Conservation (phyloP, 2,888 invertebrate genomes). For the Melipona bicolor region DNA sequence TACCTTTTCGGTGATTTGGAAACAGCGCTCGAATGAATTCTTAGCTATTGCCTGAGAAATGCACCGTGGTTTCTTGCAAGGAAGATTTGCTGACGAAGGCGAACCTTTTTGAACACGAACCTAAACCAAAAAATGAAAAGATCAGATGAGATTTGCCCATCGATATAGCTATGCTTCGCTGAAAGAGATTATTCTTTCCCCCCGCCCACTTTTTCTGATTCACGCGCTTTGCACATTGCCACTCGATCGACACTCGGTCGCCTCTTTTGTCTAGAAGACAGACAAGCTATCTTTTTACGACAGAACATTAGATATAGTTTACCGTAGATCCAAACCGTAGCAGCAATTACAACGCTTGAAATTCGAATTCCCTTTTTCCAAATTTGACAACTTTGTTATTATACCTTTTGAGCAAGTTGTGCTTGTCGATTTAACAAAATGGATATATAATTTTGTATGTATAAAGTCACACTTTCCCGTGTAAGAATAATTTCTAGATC, state of each 20-base stretch:
- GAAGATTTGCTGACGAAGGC: constrained; percentile 59
- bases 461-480: too few species aligned
- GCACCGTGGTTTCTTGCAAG: constrained; percentile 66
- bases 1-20: constrained; percentile 61
- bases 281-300: constrained; percentile 7
- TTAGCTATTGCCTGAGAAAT: constrained; percentile 68
- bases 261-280: constrained; percentile 5
- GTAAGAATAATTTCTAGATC: background rate
- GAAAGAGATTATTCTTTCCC: constrained; percentile 33
- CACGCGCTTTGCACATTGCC: constrained; percentile 54
- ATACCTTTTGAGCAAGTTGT: background rate
- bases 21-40: constrained; percentile 70
- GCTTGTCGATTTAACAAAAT: background rate
- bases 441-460: background rate
- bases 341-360: constrained; percentile 10
- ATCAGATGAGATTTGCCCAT: background rate
- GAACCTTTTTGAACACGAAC: background rate
- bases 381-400: too few species aligned
- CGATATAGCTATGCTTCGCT: constrained; percentile 35
- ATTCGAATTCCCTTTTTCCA: background rate
- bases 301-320: constrained; percentile 4
- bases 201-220: background rate
- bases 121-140: background rate
- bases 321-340: background rate
- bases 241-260: background rate